Evolutionary conservation across 2,113 vertebrate species (phyloP), one percentile per base, ranked within the genome.

Genomic region (Sorex araneus): DNA sequence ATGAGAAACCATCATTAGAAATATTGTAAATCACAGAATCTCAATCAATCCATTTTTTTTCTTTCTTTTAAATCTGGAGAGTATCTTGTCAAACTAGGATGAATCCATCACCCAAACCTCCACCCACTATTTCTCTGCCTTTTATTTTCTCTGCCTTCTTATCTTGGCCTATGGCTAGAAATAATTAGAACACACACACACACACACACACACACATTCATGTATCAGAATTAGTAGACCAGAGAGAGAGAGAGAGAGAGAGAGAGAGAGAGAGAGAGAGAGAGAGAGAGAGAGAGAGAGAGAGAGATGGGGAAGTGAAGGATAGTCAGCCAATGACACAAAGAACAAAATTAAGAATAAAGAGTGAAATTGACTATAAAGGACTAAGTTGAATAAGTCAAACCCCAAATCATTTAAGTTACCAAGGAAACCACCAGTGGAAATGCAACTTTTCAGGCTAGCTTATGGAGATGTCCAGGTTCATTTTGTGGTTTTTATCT

Each of bases 271-370:
- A 75, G 16, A 73, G 36, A 47, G 63, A 27, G 57, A 36, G 36
- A 40, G 28, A 40, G 40, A 40, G 40, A 40, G 40, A 40, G 40
- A 40, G 40, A 40, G 40, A 40, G 40, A 40, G 40, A 40, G 47
- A 50, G 47, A 50, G 47, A 50, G 9, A 50, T 50, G 13, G 47
- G 47, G 47, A 50, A 13, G 47, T 50, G 47, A 50, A 50, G 47
- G 13, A 50, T 13, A 50, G 2, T 50, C 47, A 50, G 47, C 13
- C 47, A 50, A 50, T 50, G 40, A 40, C 40, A 40, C 40, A 90
- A 30, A 50, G 18, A 34, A 80, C 89, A 77, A 87, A 77, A n/a
- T 30, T 57, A 91, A 40, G 40, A 70, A 70, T 64, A 60, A 83
- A 79, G 23, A 79, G 71, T 40, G 8, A 60, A 21, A 11, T 16